Conservation (phyloP, 1,140 invertebrate species). For the Apis florea region DNA sequence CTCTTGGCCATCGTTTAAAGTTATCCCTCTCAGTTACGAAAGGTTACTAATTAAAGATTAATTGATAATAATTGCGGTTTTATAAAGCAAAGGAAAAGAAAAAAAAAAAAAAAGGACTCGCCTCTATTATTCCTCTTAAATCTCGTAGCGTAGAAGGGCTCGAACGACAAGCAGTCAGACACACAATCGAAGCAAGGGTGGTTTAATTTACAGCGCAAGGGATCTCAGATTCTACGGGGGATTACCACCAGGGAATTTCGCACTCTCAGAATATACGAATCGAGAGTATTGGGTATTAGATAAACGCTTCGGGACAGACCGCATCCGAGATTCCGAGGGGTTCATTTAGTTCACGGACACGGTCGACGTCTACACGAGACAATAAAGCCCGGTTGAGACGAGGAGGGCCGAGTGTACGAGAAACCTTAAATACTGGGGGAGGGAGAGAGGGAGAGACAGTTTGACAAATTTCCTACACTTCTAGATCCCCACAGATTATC, state of each 20-base stretch:
- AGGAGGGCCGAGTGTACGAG: not conserved
- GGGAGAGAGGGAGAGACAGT: not conserved
- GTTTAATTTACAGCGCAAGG: constrained; percentile 62
- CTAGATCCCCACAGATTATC: not conserved
- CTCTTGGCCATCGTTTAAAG: not conserved
- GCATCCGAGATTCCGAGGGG: constrained; percentile 56
- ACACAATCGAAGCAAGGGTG: constrained; percentile 48
- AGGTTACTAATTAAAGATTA: not conserved
- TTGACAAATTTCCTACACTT: not conserved
- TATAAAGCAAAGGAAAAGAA: too few relatives aligned
- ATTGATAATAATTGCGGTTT: not conserved
- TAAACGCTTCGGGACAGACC: constrained; percentile 64
- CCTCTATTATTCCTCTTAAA: constrained; percentile 22
- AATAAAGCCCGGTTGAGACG: not conserved
- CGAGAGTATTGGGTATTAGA: constrained; percentile 55
- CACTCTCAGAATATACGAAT: constrained; percentile 58
- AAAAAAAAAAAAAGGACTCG: too few relatives aligned
- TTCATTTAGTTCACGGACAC: constrained; percentile 52
- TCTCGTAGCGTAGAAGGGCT: constrained; percentile 5
- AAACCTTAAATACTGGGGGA: constrained; percentile 4
- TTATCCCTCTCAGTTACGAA: not conserved
- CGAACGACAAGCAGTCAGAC: constrained; percentile 50
- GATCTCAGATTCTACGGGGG: constrained; percentile 57
- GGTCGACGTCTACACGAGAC: constrained; percentile 33
- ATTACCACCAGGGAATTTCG: constrained; percentile 64